phyloP scores from a whole-genome alignment of 2,113 vertebrate genomes.

The Phylloscopus whistleri region DNA sequence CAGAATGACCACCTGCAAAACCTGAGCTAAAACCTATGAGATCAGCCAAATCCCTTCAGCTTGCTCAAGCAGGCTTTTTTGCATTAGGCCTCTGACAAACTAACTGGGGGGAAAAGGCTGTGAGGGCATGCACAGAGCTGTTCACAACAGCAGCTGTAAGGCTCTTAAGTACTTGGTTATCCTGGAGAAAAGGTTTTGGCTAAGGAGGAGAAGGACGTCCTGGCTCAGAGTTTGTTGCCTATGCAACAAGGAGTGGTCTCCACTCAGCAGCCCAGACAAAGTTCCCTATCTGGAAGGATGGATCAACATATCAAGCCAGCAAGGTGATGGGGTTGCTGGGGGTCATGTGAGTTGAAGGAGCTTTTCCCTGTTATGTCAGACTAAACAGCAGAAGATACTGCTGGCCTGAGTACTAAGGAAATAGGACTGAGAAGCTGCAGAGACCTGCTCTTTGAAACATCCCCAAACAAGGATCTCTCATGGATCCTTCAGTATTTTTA shows the following conservation, averaged over 20 bases:
- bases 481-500: neutral
- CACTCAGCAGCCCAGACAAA: neutral
- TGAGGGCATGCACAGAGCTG: neutral
- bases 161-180: neutral
- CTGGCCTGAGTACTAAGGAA: neutral
- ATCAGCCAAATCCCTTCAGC: neutral
- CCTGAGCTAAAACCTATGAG: neutral
- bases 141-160: neutral
- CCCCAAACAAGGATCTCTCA: neutral
- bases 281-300: neutral
- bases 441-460: neutral
- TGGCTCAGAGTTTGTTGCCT: neutral
- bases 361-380: neutral
- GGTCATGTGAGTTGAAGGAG: neutral
- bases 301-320: neutral
- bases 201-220: neutral
- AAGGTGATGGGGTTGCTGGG: neutral
- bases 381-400: neutral
- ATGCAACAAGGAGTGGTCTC: neutral
- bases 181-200: neutral
- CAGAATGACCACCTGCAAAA: neutral
- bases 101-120: fast-evolving
- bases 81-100: neutral
- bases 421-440: neutral
- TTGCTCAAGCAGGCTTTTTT: neutral